A percentile compares a stretch with the other conserved stretches of the same genome.
phyloP scores from a whole-genome alignment of 1,140 invertebrate genomes.

The Bombyx mandarina region DNA sequence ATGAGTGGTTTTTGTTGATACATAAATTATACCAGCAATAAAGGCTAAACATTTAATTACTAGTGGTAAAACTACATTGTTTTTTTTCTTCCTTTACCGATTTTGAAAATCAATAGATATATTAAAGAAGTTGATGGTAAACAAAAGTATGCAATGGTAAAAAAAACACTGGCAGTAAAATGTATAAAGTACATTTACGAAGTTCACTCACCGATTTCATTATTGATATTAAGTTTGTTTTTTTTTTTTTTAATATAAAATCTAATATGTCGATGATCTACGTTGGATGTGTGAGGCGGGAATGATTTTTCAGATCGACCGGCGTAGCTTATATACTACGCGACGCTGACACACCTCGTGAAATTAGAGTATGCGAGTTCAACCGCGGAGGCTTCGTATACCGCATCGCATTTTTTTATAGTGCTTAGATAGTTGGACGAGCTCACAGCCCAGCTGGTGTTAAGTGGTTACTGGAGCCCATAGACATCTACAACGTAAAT shows the following conservation, averaged over 20 bases:
- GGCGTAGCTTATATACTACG: conserved; percentile 51
- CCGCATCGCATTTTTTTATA: conserved; percentile 2
- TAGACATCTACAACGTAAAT: no score
- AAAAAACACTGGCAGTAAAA: no score
- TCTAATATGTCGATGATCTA: conserved; percentile 29
- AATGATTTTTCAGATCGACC: conserved; percentile 62
- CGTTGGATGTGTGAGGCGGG: conserved; percentile 50
- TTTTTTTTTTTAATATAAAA: no score
- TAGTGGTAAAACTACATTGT: no score
- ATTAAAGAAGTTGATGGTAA: no score
- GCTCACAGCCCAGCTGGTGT: no score
- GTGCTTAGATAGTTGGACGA: neutral
- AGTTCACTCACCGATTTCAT: conserved; percentile 60
- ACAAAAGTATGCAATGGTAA: no score
- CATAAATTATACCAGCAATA: no score
- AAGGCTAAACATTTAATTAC: no score
- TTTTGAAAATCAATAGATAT: neutral
- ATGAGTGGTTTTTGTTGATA: no score
- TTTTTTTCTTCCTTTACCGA: neutral
- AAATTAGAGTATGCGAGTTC: conserved; percentile 47
- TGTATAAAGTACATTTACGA: no score
- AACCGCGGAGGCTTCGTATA: conserved; percentile 19
- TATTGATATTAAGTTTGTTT: conserved; percentile 1
- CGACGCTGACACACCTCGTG: conserved; percentile 36
- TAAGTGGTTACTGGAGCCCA: no score